Conservation (phyloP, 1,140 invertebrate genomes). For the Drosophila biarmipes region DNA sequence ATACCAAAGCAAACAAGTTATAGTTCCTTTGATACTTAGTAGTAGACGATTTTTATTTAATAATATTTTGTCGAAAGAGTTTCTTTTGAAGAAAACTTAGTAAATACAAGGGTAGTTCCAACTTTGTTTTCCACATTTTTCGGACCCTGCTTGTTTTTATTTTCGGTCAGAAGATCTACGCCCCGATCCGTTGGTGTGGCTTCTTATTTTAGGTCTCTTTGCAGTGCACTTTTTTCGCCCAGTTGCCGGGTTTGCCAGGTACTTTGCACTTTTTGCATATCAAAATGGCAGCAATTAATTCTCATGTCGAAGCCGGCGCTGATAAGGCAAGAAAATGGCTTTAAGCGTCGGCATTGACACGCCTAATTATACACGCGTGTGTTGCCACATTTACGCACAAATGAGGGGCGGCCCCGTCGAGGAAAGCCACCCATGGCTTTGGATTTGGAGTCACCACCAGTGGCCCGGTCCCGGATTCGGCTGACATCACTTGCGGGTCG, state of each 20-base stretch:
- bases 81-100: too few species aligned
- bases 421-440: slow-evolving; percentile 70
- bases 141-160: neutral
- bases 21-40: too few species aligned
- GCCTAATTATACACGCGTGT: slow-evolving; percentile 69
- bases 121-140: neutral
- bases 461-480: slow-evolving; percentile 14
- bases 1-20: too few species aligned
- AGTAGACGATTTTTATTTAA: too few species aligned
- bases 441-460: slow-evolving; percentile 14
- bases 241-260: slow-evolving; percentile 21
- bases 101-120: neutral
- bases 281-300: slow-evolving; percentile 81
- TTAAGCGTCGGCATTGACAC: slow-evolving; percentile 76
- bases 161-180: slow-evolving; percentile 3
- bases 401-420: slow-evolving; percentile 49
- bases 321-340: slow-evolving; percentile 74
- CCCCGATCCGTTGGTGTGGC: neutral
- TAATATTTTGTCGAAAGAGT: too few species aligned
- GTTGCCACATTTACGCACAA: slow-evolving; percentile 77
- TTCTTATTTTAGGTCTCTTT: slow-evolving; percentile 28
- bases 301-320: slow-evolving; percentile 56
- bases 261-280: slow-evolving; percentile 75
- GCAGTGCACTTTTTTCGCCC: slow-evolving; percentile 12
- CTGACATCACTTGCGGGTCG: slow-evolving; percentile 65